phyloP scores from a whole-genome alignment of 2,888 invertebrate species.

The Heliconius sara region DNA sequence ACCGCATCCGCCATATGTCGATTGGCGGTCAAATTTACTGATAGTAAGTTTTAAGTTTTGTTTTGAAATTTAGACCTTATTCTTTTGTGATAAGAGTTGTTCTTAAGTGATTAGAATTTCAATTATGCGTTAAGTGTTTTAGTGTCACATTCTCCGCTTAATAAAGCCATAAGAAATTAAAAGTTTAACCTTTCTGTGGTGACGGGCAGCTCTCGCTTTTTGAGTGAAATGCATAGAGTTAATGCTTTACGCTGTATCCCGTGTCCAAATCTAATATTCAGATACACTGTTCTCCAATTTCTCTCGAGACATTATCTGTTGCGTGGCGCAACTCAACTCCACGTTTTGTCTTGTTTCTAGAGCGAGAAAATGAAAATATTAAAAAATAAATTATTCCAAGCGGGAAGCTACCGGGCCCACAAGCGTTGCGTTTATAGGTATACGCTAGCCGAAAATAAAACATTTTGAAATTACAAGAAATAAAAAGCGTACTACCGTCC shows the following conservation, averaged over 20 bases:
- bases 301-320: too few relatives aligned
- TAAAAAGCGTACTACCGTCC: too few relatives aligned
- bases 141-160: conserved; percentile 10
- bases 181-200: neutral
- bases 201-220: neutral
- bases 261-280: too few relatives aligned
- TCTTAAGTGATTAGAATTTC: neutral
- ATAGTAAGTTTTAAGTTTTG: neutral
- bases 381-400: too few relatives aligned
- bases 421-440: too few relatives aligned
- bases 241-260: neutral
- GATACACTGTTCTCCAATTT: too few relatives aligned
- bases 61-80: conserved; percentile 1
- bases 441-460: too few relatives aligned
- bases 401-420: too few relatives aligned
- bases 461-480: too few relatives aligned
- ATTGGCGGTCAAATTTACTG: conserved; percentile 54
- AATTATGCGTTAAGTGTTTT: neutral
- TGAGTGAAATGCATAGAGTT: neutral
- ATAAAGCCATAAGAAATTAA: neutral
- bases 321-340: too few relatives aligned
- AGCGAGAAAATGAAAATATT: too few relatives aligned
- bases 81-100: neutral
- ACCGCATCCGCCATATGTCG: conserved; percentile 66
- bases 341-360: too few relatives aligned